These are phyloP conservation scores for Corbicula japonica DNA, from an alignment of 2,888 invertebrate species.

Conservation along the genomic window DNA sequence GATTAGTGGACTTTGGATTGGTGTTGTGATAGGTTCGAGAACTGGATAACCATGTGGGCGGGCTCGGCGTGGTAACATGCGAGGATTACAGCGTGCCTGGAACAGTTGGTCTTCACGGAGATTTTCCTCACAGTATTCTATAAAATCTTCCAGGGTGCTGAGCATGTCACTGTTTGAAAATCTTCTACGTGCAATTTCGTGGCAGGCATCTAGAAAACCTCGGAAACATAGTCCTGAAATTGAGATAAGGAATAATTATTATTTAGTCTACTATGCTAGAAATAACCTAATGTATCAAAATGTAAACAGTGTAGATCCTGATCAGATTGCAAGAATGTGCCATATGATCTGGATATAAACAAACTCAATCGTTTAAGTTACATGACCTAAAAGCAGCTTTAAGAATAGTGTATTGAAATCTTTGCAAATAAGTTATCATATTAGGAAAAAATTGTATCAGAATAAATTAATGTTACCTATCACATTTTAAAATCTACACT, in stretches of 20 bases:
- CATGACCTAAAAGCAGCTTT: no score
- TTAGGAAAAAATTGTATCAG: no score
- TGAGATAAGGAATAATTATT: conserved; percentile 19
- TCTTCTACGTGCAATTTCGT: conserved; percentile 79
- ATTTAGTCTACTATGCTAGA: not conserved
- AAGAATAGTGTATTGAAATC: no score
- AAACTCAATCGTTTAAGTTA: no score
- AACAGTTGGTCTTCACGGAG: conserved; percentile 67
- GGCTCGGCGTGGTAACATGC: conserved; percentile 58
- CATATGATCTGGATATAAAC: not conserved
- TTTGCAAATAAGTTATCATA: no score
- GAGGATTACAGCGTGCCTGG: conserved; percentile 56
- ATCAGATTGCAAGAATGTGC: not conserved
- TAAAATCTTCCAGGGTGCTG: conserved; percentile 77
- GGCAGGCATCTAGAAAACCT: conserved; percentile 84
- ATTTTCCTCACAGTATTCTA: conserved; percentile 79
- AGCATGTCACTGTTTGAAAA: conserved; percentile 69
- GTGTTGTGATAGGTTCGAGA: conserved; percentile 51
- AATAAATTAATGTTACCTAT: no score
- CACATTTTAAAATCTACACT: no score
- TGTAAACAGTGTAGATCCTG: not conserved
- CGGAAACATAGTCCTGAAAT: conserved; percentile 82
- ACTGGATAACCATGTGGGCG: conserved; percentile 63
- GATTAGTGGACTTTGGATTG: conserved; percentile 29
- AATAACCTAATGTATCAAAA: no score